phyloP scores from a whole-genome alignment of 1,140 invertebrate genomes.

The Orius insidiosus region DNA sequence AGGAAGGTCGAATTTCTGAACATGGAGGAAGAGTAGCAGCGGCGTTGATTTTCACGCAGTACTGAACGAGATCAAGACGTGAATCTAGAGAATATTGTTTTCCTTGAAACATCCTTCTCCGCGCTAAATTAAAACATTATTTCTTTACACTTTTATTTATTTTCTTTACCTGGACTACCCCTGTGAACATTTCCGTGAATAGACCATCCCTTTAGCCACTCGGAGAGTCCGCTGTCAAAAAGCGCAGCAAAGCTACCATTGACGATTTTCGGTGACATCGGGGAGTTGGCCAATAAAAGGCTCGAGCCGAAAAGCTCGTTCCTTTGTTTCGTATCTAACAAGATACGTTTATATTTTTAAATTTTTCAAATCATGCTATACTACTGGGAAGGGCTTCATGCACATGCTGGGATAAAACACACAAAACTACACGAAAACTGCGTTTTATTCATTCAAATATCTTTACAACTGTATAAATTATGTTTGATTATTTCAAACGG shows the following conservation, averaged over 20 bases:
- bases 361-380: background rate
- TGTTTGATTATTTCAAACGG: background rate
- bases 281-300: constrained; percentile 78
- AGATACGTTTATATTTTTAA: constrained; percentile 1
- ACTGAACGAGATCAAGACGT: constrained; percentile 71
- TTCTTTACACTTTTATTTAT: constrained; percentile 23
- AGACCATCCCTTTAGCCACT: constrained; percentile 55
- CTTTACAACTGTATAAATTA: background rate
- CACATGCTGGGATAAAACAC: background rate
- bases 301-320: constrained; percentile 85
- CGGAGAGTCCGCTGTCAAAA: constrained; percentile 74
- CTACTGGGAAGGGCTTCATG: background rate
- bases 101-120: constrained; percentile 67
- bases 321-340: constrained; percentile 55
- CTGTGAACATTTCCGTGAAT: constrained; percentile 34
- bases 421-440: background rate
- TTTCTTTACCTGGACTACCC: constrained; percentile 53
- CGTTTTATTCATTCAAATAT: background rate
- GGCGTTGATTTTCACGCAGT: constrained; percentile 8
- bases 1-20: constrained; percentile 5
- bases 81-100: constrained; percentile 81
- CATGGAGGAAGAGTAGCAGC: constrained; percentile 5
- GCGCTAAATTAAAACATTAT: constrained; percentile 30
- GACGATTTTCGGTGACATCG: constrained; percentile 92
- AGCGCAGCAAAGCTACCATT: constrained; percentile 92